Percentiles rank a stretch among this genome's conserved stretches.
These are phyloP conservation scores for Butorides virescens DNA, from an alignment of 2,113 vertebrate species.

Conservation along the genomic window DNA sequence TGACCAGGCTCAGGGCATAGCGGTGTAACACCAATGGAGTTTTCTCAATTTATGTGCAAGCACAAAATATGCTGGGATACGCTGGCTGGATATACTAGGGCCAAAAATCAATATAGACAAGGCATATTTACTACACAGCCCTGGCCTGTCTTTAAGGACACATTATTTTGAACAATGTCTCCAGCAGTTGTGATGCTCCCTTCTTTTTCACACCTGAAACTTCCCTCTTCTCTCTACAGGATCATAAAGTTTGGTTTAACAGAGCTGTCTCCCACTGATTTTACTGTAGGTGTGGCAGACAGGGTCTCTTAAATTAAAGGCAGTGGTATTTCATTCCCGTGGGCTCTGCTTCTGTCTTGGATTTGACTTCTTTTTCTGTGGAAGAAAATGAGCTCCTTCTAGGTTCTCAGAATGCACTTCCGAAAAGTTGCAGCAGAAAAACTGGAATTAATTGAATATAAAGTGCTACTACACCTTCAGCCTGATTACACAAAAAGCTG, in stretches of 20 bases:
- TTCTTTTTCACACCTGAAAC: not conserved
- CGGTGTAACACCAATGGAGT: not conserved
- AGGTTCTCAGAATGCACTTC: not conserved
- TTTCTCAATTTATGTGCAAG: not conserved
- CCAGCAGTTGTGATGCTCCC: not conserved
- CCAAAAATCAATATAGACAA: not conserved
- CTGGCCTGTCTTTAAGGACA: not conserved
- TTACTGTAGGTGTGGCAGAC: not conserved
- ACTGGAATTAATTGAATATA: not conserved
- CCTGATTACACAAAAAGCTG: not conserved
- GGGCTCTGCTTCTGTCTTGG: not conserved
- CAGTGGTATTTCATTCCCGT: not conserved
- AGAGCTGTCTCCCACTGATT: not conserved
- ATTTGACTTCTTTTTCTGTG: not conserved
- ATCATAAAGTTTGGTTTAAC: not conserved
- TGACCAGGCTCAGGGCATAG: not conserved
- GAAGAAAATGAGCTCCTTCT: not conserved
- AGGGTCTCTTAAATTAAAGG: not conserved
- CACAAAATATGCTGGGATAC: not conserved
- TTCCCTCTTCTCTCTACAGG: not conserved
- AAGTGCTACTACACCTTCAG: not conserved
- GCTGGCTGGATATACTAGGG: not conserved
- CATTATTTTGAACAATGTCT: not conserved
- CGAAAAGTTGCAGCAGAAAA: not conserved
- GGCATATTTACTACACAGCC: not conserved